These are phyloP conservation scores for Nesogale talazaci DNA, from an alignment of 2,113 vertebrate species.

Conservation along the genomic window DNA sequence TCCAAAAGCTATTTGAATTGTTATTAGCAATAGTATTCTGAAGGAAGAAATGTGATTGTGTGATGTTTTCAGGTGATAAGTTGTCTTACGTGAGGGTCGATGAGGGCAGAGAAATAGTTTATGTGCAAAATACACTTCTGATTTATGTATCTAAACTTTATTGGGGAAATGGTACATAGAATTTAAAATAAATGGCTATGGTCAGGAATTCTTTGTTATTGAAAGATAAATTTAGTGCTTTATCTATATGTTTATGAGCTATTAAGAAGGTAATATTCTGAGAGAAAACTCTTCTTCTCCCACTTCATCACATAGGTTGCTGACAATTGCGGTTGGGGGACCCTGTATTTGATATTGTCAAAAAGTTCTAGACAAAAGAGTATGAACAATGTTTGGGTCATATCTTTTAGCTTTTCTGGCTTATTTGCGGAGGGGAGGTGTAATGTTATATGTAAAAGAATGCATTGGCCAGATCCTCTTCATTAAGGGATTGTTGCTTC, in stretches of 20 bases:
- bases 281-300: too few species aligned
- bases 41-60: slow-evolving; percentile 30
- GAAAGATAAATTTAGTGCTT: not conserved
- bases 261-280: not conserved
- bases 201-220: not conserved
- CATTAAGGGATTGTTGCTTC: too few species aligned
- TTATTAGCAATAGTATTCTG: not conserved
- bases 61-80: slow-evolving; percentile 42
- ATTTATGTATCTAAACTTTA: slow-evolving; percentile 7
- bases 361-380: not conserved
- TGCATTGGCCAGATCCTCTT: too few species aligned
- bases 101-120: slow-evolving; percentile 36
- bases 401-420: too few species aligned
- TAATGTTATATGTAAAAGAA: too few species aligned
- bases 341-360: not conserved
- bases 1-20: slow-evolving; percentile 71
- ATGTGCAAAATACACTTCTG: slow-evolving; percentile 15
- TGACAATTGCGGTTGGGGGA: not conserved
- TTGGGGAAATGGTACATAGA: not conserved
- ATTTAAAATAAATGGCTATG: not conserved
- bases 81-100: slow-evolving; percentile 26
- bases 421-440: too few species aligned
- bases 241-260: not conserved
- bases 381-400: too few species aligned
- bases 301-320: not conserved